Evolutionary conservation across 2,888 invertebrate species (phyloP).

Genomic region (Nephrocerus scutellatus): DNA sequence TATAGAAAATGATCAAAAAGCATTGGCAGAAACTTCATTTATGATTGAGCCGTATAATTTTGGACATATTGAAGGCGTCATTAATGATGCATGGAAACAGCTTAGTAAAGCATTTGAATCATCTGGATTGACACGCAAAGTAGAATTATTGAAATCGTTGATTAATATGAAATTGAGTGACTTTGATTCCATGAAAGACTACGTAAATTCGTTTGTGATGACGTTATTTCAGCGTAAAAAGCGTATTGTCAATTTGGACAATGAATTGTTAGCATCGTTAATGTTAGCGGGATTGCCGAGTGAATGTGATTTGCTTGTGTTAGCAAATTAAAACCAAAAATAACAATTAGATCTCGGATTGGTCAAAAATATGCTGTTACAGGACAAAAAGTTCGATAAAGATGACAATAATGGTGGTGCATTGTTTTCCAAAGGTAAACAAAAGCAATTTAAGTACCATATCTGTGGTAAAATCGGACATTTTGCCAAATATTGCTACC

Average conservation of each 20-base stretch:
- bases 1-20: constrained; percentile 15
- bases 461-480: constrained; percentile 16
- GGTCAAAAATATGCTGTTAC: constrained; percentile 16
- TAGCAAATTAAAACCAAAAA: constrained; percentile 18
- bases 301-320: constrained; percentile 13
- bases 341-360: constrained; percentile 11
- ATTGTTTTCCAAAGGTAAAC: constrained; percentile 9
- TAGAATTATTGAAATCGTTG: constrained; percentile 18
- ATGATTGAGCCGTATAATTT: constrained; percentile 23
- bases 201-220: constrained; percentile 18
- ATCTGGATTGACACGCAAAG: constrained; percentile 17
- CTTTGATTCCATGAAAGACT: constrained; percentile 17
- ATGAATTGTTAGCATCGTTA: constrained; percentile 18
- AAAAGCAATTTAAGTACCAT: constrained; percentile 13
- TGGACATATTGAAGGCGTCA: constrained; percentile 19
- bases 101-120: constrained; percentile 20
- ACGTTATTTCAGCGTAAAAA: constrained; percentile 18
- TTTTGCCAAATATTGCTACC: constrained; percentile 15
- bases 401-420: constrained; percentile 12
- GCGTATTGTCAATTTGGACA: constrained; percentile 19
- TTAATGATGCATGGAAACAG: constrained; percentile 20
- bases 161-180: constrained; percentile 14
- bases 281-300: too few species aligned
- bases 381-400: constrained; percentile 19
- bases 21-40: constrained; percentile 23